phyloP scores from a whole-genome alignment of 92 coral and sea anemone genomes.

The Palythoa heliodiscus region DNA sequence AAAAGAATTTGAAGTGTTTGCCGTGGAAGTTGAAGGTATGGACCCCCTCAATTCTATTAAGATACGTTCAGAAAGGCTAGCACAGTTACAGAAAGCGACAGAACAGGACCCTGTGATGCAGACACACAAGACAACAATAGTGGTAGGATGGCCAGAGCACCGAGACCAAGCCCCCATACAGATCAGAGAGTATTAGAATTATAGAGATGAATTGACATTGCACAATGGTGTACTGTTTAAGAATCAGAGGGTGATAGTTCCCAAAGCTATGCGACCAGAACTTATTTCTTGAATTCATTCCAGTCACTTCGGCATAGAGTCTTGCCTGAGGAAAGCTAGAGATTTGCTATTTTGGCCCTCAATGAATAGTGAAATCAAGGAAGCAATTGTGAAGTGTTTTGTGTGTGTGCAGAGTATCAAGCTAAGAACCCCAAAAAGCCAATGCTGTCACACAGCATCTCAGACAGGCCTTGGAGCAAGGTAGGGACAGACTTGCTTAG shows the following conservation, averaged over 20 bases:
- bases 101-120: conserved; percentile 49
- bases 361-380: conserved; percentile 54
- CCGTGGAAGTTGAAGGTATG: conserved; percentile 53
- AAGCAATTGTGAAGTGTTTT: conserved; percentile 44
- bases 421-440: conserved; percentile 52
- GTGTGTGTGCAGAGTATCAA: conserved; percentile 48
- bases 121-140: conserved; percentile 51
- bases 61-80: conserved; percentile 42
- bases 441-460: conserved; percentile 57
- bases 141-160: conserved; percentile 53
- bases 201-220: conserved; percentile 47
- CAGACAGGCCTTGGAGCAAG: conserved; percentile 68
- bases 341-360: conserved; percentile 61
- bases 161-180: conserved; percentile 50
- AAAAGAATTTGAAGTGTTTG: conserved; percentile 52
- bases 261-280: conserved; percentile 42
- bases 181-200: conserved; percentile 58
- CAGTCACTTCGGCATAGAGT: conserved; percentile 57
- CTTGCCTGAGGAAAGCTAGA: conserved; percentile 61
- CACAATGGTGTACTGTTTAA: conserved; percentile 49
- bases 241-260: conserved; percentile 52
- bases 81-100: conserved; percentile 51
- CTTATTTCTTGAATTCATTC: conserved; percentile 49
- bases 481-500: conserved; percentile 55
- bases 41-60: conserved; percentile 44